Percentiles rank a stretch among this genome's conserved stretches.
Evolutionary conservation across 2,797 vertebrate genomes (phyloP).

Genomic region (Hypotaenidia okinawae): DNA sequence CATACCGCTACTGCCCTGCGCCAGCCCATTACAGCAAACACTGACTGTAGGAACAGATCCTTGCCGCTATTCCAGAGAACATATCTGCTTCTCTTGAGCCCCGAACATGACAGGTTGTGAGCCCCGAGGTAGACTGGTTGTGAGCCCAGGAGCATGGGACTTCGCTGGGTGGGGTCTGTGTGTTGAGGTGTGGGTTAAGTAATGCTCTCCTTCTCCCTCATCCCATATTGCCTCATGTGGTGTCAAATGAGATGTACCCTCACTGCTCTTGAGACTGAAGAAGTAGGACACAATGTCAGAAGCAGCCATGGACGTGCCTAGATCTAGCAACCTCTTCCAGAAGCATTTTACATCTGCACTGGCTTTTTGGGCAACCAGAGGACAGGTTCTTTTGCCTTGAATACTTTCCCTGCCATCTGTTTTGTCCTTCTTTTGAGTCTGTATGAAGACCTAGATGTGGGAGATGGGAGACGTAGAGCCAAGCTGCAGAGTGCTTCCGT

Average conservation of each 20-base stretch:
- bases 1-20: neutral
- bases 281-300: neutral
- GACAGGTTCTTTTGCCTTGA: neutral
- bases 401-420: neutral
- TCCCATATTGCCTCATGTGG: fast-evolving
- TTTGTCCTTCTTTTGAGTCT: neutral
- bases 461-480: neutral
- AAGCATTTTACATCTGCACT: neutral
- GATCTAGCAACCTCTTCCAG: neutral
- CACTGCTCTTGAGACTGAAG: fast-evolving
- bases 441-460: neutral
- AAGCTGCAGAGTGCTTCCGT: neutral
- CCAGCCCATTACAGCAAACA: neutral
- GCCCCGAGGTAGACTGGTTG: too few species aligned
- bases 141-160: neutral
- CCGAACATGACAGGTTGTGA: neutral
- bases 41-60: neutral
- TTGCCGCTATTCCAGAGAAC: neutral
- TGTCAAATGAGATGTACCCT: neutral
- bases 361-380: neutral
- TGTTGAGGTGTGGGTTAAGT: neutral
- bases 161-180: neutral
- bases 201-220: neutral
- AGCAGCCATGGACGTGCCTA: neutral
- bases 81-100: neutral